These are phyloP conservation scores for Zaprionus inermis DNA, from an alignment of 1,140 invertebrate species.

Conservation along the genomic window DNA sequence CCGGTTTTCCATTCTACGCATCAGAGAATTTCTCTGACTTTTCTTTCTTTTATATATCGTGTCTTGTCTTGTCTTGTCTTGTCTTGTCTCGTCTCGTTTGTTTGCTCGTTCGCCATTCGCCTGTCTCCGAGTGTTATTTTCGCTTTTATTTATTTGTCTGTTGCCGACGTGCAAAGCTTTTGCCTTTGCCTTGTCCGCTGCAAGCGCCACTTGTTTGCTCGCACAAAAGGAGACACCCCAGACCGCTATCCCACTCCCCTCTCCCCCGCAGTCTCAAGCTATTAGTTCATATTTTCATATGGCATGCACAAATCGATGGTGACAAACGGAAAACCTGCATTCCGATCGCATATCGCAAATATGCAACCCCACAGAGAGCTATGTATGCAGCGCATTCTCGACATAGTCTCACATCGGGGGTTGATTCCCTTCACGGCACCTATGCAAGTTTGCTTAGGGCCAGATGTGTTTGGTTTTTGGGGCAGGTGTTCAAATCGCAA, in stretches of 20 bases:
- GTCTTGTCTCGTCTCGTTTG: neutral
- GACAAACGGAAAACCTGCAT: neutral
- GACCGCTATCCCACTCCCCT: too few relatives aligned
- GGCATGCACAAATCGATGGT: neutral
- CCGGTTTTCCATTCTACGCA: conserved; percentile 43
- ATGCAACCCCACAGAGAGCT: too few relatives aligned
- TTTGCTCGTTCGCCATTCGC: conserved; percentile 15
- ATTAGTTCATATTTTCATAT: conserved; percentile 20
- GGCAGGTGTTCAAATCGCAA: neutral
- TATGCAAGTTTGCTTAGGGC: neutral
- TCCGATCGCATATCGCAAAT: neutral
- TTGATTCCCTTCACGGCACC: neutral
- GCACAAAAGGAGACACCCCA: neutral
- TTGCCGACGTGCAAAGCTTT: conserved; percentile 62
- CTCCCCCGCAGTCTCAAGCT: conserved; percentile 11
- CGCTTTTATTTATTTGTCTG: conserved; percentile 40
- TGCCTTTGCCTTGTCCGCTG: conserved; percentile 32
- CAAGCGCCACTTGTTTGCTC: conserved; percentile 64
- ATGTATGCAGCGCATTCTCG: neutral
- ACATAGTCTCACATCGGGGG: neutral
- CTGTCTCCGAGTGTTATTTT: conserved; percentile 25
- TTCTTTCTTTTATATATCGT: conserved; percentile 14
- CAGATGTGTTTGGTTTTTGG: neutral
- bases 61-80: conserved; percentile 15
- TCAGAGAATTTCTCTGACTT: conserved; percentile 34